Percentiles rank a stretch among this genome's conserved stretches.
phyloP scores from a whole-genome alignment of 2,888 invertebrate species.

The Plagodis dolabraria region DNA sequence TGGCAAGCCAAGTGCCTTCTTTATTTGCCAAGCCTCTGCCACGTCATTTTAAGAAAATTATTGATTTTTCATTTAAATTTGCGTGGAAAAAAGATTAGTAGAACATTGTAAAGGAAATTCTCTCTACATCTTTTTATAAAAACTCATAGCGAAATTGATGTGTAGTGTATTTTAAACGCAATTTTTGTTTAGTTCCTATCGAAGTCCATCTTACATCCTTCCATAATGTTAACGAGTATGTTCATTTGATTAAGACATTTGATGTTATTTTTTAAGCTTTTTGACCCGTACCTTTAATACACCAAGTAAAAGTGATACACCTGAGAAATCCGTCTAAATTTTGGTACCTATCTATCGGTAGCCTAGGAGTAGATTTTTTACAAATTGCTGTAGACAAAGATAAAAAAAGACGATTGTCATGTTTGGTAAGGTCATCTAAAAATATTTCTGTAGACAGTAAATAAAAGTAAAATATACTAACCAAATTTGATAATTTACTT shows the following conservation, averaged over 20 bases:
- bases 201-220: conserved; percentile 59
- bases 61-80: conserved; percentile 23
- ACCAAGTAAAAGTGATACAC: conserved; percentile 28
- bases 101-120: conserved; percentile 31
- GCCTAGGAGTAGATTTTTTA: conserved; percentile 33
- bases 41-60: conserved; percentile 9
- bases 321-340: conserved; percentile 33
- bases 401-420: no score
- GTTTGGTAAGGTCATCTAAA: no score
- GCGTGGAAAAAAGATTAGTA: conserved; percentile 36
- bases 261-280: conserved; percentile 46
- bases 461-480: not conserved
- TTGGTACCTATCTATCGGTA: conserved; percentile 23
- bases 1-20: conserved; percentile 37
- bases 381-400: not conserved
- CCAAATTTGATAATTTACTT: conserved; percentile 10
- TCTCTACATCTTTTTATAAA: conserved; percentile 41
- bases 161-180: conserved; percentile 39
- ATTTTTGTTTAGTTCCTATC: conserved; percentile 52
- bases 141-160: conserved; percentile 43
- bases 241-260: conserved; percentile 26
- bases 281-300: conserved; percentile 32
- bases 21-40: conserved; percentile 32
- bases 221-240: conserved; percentile 39
- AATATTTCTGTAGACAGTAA: no score